Percentiles rank a stretch among this genome's conserved stretches.
phyloP scores from a whole-genome alignment of 1,140 invertebrate genomes.

The Pseudomyrmex sp. region DNA sequence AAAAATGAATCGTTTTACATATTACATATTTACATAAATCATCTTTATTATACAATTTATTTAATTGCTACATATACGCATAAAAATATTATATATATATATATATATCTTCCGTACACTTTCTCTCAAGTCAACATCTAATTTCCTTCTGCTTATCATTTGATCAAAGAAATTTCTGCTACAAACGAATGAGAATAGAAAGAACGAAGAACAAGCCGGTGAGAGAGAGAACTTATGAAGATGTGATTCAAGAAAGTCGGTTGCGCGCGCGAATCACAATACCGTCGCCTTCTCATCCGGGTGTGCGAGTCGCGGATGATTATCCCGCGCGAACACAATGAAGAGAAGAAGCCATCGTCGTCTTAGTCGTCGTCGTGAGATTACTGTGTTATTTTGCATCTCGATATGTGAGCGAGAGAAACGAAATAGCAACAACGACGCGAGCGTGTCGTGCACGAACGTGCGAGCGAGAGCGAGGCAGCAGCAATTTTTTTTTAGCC shows the following conservation, averaged over 20 bases:
- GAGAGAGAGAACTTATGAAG: neutral
- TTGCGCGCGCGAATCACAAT: constrained; percentile 20
- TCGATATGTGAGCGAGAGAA: constrained; percentile 37
- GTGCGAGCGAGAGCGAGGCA: neutral
- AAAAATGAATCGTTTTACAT: too few species aligned
- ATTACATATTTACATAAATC: too few species aligned
- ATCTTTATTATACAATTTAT: too few species aligned
- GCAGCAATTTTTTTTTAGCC: constrained; percentile 62
- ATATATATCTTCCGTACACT: neutral
- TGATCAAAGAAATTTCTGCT: neutral
- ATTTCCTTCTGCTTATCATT: neutral
- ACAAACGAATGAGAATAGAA: neutral
- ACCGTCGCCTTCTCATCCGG: constrained; percentile 35
- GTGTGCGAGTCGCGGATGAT: constrained; percentile 33
- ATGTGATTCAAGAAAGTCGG: constrained; percentile 12
- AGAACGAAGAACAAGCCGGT: neutral
- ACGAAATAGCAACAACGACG: neutral
- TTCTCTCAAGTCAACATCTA: too few species aligned
- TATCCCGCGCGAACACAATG: constrained; percentile 32
- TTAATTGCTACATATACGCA: too few species aligned
- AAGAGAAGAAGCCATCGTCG: constrained; percentile 16
- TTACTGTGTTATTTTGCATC: constrained; percentile 57
- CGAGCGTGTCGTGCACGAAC: neutral
- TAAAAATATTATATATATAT: neutral
- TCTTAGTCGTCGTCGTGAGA: constrained; percentile 50